phyloP scores from a whole-genome alignment of 2,888 invertebrate genomes.

The Callimorpha dominula region DNA sequence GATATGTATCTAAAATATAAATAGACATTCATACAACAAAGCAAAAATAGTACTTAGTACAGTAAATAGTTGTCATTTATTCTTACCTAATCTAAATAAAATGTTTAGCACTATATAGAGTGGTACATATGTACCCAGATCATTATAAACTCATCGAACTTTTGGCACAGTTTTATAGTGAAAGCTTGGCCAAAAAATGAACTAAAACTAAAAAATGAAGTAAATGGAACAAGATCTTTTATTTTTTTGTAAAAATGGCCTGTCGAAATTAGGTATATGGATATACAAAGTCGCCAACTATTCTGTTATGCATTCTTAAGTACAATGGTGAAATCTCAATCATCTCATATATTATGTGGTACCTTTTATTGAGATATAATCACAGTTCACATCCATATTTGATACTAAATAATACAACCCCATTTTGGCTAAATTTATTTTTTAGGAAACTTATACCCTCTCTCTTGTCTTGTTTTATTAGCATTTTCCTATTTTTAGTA shows the following conservation, averaged over 20 bases:
- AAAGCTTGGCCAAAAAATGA: background rate
- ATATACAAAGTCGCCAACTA: too few species aligned
- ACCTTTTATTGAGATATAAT: too few species aligned
- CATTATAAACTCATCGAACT: background rate
- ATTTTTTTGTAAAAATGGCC: too few species aligned
- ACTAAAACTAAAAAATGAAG: too few species aligned
- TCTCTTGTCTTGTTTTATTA: background rate
- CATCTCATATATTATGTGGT: too few species aligned
- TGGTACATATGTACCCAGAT: background rate
- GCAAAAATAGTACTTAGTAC: conserved; percentile 18
- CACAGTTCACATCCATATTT: background rate
- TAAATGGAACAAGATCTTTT: too few species aligned
- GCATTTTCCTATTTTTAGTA: background rate
- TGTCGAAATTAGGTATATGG: too few species aligned
- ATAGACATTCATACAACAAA: conserved; percentile 25
- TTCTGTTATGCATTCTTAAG: too few species aligned
- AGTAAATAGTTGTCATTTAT: background rate
- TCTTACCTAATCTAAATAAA: background rate
- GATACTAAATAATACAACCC: background rate
- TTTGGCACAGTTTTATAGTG: background rate
- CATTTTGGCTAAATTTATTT: background rate
- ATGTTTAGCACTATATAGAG: conserved; percentile 7
- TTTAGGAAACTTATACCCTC: background rate
- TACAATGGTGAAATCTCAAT: too few species aligned
- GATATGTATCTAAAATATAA: conserved; percentile 21